Conservation (phyloP, 2,888 invertebrate genomes). For the Seira musarum region DNA sequence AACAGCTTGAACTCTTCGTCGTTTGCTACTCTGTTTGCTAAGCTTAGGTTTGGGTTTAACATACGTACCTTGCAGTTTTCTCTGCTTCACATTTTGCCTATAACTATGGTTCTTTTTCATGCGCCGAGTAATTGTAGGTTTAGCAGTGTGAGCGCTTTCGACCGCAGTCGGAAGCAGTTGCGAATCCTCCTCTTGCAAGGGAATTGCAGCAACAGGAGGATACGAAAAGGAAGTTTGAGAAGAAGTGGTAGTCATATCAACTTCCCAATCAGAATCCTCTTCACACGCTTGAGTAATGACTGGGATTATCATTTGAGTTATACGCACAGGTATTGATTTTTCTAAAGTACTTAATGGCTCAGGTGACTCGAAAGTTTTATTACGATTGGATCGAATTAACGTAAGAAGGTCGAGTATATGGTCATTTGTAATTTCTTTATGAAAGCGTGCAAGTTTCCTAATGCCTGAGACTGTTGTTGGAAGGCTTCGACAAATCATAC, state of each 20-base stretch:
- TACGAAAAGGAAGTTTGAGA: too few relatives aligned
- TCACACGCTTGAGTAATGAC: too few relatives aligned
- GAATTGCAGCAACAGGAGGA: neutral
- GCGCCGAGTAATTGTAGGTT: neutral
- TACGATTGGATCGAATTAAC: neutral
- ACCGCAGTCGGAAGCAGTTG: neutral
- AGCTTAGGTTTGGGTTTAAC: neutral
- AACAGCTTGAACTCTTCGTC: neutral
- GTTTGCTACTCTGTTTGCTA: neutral
- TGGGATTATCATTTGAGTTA: too few relatives aligned
- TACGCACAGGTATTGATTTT: neutral
- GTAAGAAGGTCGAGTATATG: neutral
- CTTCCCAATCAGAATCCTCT: neutral
- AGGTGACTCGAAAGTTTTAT: too few relatives aligned
- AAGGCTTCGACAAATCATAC: neutral
- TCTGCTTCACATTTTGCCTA: neutral
- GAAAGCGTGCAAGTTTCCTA: neutral
- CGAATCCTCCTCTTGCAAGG: neutral
- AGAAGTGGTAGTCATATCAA: too few relatives aligned
- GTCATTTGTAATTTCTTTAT: neutral
- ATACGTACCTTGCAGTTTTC: neutral
- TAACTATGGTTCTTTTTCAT: neutral
- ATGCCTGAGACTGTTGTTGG: neutral
- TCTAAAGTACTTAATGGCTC: neutral
- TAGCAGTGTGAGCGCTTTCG: neutral